Percentiles rank a stretch among this genome's conserved stretches.
These are phyloP conservation scores for Zoroaster sp. DNA, from an alignment of 53 echinoderm and acorn worm genomes.

Conservation along the genomic window DNA sequence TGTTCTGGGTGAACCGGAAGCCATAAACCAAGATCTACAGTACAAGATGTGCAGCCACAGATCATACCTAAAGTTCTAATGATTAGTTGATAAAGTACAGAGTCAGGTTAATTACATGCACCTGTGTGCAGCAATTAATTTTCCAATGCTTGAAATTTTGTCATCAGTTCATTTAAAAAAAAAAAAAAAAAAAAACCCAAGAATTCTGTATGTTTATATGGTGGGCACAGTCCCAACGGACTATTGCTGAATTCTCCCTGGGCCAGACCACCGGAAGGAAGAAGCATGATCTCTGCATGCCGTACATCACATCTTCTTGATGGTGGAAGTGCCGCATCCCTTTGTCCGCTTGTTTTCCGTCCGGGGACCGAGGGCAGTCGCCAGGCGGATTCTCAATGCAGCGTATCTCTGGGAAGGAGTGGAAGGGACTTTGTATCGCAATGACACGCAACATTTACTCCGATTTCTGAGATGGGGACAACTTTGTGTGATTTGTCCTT, in stretches of 20 bases:
- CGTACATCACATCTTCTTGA: neutral
- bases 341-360: neutral
- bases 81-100: neutral
- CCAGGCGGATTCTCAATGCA: neutral
- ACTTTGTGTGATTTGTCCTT: too few relatives aligned
- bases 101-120: neutral
- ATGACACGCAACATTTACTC: constrained; percentile 24
- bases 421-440: constrained; percentile 10
- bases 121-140: constrained; percentile 2
- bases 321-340: neutral
- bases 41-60: too few relatives aligned
- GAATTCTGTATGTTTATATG: neutral
- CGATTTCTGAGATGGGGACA: neutral
- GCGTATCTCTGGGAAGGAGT: neutral
- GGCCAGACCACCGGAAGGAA: neutral
- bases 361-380: neutral
- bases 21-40: too few relatives aligned
- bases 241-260: neutral
- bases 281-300: neutral
- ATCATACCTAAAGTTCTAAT: too few relatives aligned
- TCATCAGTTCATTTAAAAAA: neutral
- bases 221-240: neutral
- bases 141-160: neutral
- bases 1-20: too few relatives aligned
- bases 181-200: neutral